Percentiles rank a stretch among this genome's conserved stretches.
These are phyloP conservation scores for Mesoligia furuncula DNA, from an alignment of 2,888 invertebrate species.

Conservation along the genomic window DNA sequence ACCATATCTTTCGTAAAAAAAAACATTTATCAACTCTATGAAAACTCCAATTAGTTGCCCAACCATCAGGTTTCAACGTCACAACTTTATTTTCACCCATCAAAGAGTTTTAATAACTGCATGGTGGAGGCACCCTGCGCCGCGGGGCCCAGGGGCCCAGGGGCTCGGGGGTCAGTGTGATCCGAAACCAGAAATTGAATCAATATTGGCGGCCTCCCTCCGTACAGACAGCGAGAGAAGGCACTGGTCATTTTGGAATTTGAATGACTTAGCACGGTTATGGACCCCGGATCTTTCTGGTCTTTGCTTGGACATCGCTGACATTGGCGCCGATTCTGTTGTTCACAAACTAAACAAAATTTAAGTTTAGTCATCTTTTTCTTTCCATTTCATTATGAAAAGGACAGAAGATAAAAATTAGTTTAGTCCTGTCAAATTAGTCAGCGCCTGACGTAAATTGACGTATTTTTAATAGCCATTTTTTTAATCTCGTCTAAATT, in stretches of 20 bases:
- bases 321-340: too few species aligned
- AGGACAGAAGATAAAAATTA: too few species aligned
- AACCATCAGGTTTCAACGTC: background rate
- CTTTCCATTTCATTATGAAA: too few species aligned
- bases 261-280: background rate
- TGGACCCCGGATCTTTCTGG: background rate
- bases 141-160: background rate
- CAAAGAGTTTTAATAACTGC: constrained; percentile 58
- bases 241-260: background rate
- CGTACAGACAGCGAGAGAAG: constrained; percentile 18
- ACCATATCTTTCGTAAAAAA: background rate
- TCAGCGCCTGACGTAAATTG: too few species aligned
- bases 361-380: too few species aligned
- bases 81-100: constrained; percentile 34
- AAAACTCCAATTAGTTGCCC: constrained; percentile 11
- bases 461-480: too few species aligned
- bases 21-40: background rate
- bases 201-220: constrained; percentile 45
- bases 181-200: constrained; percentile 46
- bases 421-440: too few species aligned
- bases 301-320: background rate
- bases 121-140: constrained; percentile 2
- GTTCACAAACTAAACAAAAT: too few species aligned
- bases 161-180: constrained; percentile 29
- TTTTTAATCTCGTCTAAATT: too few species aligned